Conservation (phyloP, 2,113 vertebrate genomes). For the Larimichthys polyactis region DNA sequence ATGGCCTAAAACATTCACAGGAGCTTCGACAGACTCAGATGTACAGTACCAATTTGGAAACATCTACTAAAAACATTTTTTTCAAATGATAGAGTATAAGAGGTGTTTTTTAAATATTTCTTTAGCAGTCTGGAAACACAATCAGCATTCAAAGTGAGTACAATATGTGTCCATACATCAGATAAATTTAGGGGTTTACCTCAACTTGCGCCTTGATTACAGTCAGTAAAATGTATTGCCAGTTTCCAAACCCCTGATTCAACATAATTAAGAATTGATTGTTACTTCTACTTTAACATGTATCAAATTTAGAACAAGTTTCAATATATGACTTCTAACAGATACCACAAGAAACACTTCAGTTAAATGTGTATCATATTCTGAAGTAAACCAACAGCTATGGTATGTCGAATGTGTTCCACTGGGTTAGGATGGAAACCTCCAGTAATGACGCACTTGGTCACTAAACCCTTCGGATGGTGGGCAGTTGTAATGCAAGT, state of each 20-base stretch:
- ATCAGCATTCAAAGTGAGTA: background rate
- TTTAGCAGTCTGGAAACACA: background rate
- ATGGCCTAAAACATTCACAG: constrained; percentile 12
- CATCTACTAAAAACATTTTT: constrained; percentile 11
- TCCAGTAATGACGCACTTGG: no score
- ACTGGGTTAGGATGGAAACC: background rate
- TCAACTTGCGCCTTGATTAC: background rate
- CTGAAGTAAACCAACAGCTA: background rate
- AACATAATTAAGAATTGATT: background rate
- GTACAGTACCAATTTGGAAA: constrained; percentile 26
- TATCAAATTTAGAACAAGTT: background rate
- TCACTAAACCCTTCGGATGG: no score
- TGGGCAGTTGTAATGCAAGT: no score
- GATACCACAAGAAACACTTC: background rate
- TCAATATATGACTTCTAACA: background rate
- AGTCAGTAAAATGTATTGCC: background rate
- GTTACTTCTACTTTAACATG: background rate
- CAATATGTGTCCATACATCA: background rate
- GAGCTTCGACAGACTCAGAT: constrained; percentile 14
- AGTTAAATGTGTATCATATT: background rate
- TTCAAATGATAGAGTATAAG: constrained; percentile 2
- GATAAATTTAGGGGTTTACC: background rate
- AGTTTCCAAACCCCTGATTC: background rate
- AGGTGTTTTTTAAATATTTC: background rate
- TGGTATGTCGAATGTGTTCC: background rate